Evolutionary conservation across 1,140 invertebrate species (phyloP), one percentile per base, ranked within the genome.

Genomic region (Rhopalosiphum maidis): DNA sequence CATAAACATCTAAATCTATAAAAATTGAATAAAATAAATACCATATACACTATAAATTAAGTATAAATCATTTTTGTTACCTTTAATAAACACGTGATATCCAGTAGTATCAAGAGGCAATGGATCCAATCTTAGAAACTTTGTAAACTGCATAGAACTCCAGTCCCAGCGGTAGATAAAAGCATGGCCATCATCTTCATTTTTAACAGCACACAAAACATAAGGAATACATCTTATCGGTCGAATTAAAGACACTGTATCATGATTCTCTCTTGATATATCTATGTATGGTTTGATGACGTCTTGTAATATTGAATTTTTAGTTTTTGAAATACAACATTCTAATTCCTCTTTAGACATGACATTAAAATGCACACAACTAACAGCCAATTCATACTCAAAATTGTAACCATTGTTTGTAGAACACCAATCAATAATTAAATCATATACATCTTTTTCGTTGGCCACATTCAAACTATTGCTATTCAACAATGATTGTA

Each of bases 161-260:
- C 90, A 91, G 46, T 91, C 37, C 90, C 90, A 91, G 18, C 55
- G 55, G 46, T 91, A 68, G 0, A 91, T 46, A 77, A 43, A 91
- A 15, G 60, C 30, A 77, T 60, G 37, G 9, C 90, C 90, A n/a
- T 77, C 55, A 6, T n/a, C 11, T 77, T 91, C 90, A 77, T 91
- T 91, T 77, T 77, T 91, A 6, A 91, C 41, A 30, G 43, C 90
- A 91, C 90, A 91, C 9, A 91, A 60, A 91, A 6, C 90, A 77
- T 18, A n/a, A 25, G 90, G 90, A 46, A 91, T 46, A n/a, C 23
- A 23, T 91, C 90, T 91, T 0, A 25, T 7, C 15, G 90, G 55
- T 48, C 6, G 77, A 43, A 68, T n/a, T 35, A 87, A 21, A 4
- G 18, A 15, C 8, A 48, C 30, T n/a, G 18, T 48, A 9, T 85